A percentile compares a stretch with the other conserved stretches of the same genome.
Conservation (phyloP, 1,140 invertebrate genomes). For the Ceratina australensis region DNA sequence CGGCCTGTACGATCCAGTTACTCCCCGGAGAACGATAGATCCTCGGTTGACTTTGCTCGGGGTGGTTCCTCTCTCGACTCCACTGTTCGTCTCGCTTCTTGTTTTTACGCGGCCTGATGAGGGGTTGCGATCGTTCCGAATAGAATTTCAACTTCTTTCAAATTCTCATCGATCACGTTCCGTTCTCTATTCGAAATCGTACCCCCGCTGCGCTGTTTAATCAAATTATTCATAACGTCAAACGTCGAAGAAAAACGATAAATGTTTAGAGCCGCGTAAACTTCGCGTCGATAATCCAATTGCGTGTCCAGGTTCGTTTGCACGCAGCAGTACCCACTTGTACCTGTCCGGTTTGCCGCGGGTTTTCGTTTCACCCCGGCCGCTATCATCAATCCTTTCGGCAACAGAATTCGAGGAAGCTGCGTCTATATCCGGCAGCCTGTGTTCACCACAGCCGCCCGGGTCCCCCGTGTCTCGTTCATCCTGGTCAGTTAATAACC, state of each 20-base stretch:
- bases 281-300: constrained; percentile 54
- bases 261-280: constrained; percentile 11
- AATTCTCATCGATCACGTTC: constrained; percentile 31
- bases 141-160: constrained; percentile 16
- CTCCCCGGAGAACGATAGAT: constrained; percentile 76
- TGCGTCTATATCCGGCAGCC: constrained; percentile 49
- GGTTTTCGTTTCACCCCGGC: constrained; percentile 40
- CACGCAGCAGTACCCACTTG: constrained; percentile 7
- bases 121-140: constrained; percentile 36
- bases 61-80: constrained; percentile 67
- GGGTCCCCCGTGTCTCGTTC: constrained; percentile 77
- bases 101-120: constrained; percentile 26
- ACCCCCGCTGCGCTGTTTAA: neutral
- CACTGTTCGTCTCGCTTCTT: neutral
- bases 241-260: constrained; percentile 2
- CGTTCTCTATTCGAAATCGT: neutral
- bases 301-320: constrained; percentile 41
- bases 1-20: constrained; percentile 64
- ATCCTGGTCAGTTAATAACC: constrained; percentile 76
- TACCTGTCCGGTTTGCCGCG: constrained; percentile 4
- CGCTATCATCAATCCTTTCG: constrained; percentile 73
- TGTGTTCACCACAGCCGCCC: constrained; percentile 51
- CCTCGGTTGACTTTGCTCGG: constrained; percentile 72
- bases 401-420: constrained; percentile 66
- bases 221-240: no score